phyloP scores from a whole-genome alignment of 2,888 invertebrate genomes.

The Tachystola acroxantha region DNA sequence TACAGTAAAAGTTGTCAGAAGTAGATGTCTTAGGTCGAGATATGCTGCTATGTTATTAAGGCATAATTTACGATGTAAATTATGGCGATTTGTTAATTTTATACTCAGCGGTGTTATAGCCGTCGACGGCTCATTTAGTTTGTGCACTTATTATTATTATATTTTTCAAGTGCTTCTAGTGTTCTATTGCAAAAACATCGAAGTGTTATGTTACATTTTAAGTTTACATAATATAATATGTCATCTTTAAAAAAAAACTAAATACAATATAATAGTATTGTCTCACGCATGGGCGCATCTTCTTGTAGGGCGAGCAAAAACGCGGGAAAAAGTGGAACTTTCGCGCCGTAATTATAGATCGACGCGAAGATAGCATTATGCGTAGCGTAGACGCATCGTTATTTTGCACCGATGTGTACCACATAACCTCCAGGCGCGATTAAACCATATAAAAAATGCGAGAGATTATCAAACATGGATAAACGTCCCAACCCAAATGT shows the following conservation, averaged over 20 bases:
- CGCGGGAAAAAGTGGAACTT: conserved; percentile 37
- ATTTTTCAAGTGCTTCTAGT: background rate
- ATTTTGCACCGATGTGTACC: conserved; percentile 13
- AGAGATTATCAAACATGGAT: no score
- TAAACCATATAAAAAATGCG: no score
- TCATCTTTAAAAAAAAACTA: no score
- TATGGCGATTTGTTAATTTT: conserved; percentile 72
- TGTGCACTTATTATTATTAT: conserved; percentile 11
- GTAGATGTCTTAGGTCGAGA: conserved; percentile 64
- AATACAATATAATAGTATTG: no score
- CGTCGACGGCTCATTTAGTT: conserved; percentile 41
- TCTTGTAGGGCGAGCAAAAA: conserved; percentile 31
- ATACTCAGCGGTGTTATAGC: conserved; percentile 46
- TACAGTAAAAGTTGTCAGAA: conserved; percentile 17
- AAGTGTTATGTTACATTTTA: no score
- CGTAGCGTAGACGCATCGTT: conserved; percentile 26
- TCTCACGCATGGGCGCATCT: no score
- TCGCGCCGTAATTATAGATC: conserved; percentile 42
- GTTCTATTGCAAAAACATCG: no score
- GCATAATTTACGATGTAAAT: conserved; percentile 69
- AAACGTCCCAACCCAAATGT: no score
- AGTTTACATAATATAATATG: no score
- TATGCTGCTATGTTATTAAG: conserved; percentile 66
- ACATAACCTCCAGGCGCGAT: no score
- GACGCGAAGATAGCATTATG: conserved; percentile 25